These are phyloP conservation scores for Australoheros facetus DNA, from an alignment of 2,797 vertebrate genomes.

Conservation along the genomic window DNA sequence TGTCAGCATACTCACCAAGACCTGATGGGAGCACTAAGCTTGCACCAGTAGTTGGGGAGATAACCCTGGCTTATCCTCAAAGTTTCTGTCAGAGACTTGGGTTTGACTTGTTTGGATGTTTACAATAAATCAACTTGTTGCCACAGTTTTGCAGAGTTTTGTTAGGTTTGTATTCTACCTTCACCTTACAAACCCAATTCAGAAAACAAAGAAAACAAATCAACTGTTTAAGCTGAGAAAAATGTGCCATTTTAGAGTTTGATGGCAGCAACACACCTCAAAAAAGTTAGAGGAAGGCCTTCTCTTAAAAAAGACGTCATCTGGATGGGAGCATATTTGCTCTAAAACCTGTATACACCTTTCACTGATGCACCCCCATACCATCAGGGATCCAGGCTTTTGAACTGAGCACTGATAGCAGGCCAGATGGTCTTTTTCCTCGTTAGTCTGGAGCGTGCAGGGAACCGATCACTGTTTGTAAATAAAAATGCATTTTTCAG, in stretches of 20 bases:
- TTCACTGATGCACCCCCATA: not conserved
- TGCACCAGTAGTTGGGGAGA: not conserved
- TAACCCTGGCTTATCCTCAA: conserved; percentile 21
- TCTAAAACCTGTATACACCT: not conserved
- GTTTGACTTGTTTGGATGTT: not conserved
- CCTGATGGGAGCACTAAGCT: conserved; percentile 16
- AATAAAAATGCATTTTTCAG: not conserved
- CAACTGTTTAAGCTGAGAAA: not conserved
- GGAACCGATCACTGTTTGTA: not conserved
- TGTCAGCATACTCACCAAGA: conserved; percentile 39
- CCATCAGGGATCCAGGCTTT: not conserved
- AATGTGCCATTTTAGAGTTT: not conserved
- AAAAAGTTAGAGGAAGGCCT: not conserved
- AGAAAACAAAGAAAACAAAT: not conserved
- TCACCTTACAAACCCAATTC: not conserved
- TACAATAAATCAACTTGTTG: not conserved
- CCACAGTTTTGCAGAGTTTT: not conserved
- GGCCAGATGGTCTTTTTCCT: not conserved
- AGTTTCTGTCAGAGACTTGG: conserved; percentile 11
- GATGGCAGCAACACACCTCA: not conserved
- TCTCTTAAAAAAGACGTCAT: not conserved
- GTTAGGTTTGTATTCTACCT: not conserved
- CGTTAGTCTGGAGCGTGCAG: not conserved
- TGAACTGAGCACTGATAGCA: not conserved
- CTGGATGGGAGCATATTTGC: not conserved